Conservation (phyloP, 2,888 invertebrate genomes). For the Melangyna quadrimaculata region DNA sequence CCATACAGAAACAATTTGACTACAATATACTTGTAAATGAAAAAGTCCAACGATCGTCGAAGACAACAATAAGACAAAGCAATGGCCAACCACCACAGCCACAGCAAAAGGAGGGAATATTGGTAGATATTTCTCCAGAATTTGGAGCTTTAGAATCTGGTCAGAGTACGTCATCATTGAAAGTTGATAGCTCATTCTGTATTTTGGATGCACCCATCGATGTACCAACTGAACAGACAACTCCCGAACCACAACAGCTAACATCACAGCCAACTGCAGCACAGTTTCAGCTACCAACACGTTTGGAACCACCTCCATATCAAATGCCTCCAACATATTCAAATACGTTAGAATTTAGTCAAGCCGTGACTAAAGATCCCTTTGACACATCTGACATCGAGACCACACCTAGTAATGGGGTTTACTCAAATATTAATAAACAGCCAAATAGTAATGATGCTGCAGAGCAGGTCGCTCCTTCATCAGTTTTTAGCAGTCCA, state of each 20-base stretch:
- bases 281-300: slow-evolving; percentile 73
- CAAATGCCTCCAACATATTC: slow-evolving; percentile 83
- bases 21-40: slow-evolving; percentile 93
- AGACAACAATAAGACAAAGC: slow-evolving; percentile 53
- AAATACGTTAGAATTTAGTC: slow-evolving; percentile 81
- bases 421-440: slow-evolving; percentile 76
- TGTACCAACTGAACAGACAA: slow-evolving; percentile 82
- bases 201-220: slow-evolving; percentile 89
- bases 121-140: slow-evolving; percentile 89
- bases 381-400: slow-evolving; percentile 84
- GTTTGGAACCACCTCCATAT: slow-evolving; percentile 82
- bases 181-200: slow-evolving; percentile 81
- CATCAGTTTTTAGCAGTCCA: slow-evolving; percentile 73
- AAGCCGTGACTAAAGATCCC: slow-evolving; percentile 78
- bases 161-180: slow-evolving; percentile 75
- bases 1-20: slow-evolving; percentile 87
- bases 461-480: background rate
- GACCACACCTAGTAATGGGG: slow-evolving; percentile 38
- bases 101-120: slow-evolving; percentile 84
- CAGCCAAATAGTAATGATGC: slow-evolving; percentile 36
- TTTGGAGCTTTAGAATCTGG: slow-evolving; percentile 75
- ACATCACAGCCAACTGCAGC: slow-evolving; percentile 72
- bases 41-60: slow-evolving; percentile 72
- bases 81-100: slow-evolving; percentile 73
- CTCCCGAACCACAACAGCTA: slow-evolving; percentile 59